A percentile compares a stretch with the other conserved stretches of the same genome.
phyloP scores from a whole-genome alignment of 1,140 invertebrate genomes.

The Helicoverpa armigera region DNA sequence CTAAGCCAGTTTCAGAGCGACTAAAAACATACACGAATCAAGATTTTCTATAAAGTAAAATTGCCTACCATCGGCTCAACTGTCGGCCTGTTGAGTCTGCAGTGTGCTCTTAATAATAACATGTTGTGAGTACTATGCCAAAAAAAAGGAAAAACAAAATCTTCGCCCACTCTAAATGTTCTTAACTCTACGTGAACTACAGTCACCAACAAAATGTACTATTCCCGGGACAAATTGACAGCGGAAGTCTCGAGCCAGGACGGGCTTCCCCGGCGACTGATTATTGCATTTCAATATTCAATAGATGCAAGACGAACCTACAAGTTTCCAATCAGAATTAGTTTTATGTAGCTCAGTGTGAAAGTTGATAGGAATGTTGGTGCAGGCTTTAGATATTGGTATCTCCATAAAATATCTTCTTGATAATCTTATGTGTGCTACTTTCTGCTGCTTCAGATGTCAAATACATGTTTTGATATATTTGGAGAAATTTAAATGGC shows the following conservation, averaged over 20 bases:
- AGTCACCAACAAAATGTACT: conserved; percentile 32
- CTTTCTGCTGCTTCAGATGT: too few relatives aligned
- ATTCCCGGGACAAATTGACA: conserved; percentile 46
- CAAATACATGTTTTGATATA: too few relatives aligned
- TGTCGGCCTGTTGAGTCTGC: too few relatives aligned
- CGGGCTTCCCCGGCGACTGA: conserved; percentile 42
- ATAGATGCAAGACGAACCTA: conserved; percentile 44
- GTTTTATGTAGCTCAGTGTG: conserved; percentile 6
- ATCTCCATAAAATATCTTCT: too few relatives aligned
- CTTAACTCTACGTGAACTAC: not conserved
- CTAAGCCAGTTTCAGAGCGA: too few relatives aligned
- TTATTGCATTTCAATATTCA: conserved; percentile 50
- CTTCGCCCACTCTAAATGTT: not conserved
- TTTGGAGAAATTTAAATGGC: too few relatives aligned
- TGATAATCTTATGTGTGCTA: too few relatives aligned
- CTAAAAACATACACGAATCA: too few relatives aligned
- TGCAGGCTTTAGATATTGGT: not conserved
- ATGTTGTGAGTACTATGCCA: not conserved
- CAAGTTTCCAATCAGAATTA: conserved; percentile 43
- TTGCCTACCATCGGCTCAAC: too few relatives aligned
- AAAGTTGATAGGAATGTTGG: not conserved
- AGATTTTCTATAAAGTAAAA: too few relatives aligned
- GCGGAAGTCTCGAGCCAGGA: conserved; percentile 39
- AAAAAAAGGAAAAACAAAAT: not conserved
- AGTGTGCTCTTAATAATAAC: too few relatives aligned